phyloP scores from a whole-genome alignment of 2,113 vertebrate species.

The Danionella cerebrum region DNA sequence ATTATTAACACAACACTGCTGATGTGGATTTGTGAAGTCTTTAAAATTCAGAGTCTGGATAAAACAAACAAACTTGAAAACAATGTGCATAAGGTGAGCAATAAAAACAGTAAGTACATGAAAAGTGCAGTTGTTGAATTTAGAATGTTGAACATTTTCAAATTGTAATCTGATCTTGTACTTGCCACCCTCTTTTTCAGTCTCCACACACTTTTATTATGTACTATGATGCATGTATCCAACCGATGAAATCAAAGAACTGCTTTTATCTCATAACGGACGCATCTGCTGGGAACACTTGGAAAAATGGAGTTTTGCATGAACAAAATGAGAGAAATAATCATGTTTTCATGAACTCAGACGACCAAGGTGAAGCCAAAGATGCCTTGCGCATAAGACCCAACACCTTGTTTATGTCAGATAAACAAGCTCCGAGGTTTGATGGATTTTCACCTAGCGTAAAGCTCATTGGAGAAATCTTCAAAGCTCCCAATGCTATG shows the following conservation, averaged over 20 bases:
- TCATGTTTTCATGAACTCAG: constrained; percentile 17
- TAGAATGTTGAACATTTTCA: no score
- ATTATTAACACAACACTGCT: not conserved
- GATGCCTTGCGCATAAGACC: constrained; percentile 51
- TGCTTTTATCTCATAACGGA: constrained; percentile 54
- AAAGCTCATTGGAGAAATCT: constrained; percentile 47
- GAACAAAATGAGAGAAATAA: constrained; percentile 24
- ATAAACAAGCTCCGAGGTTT: no score
- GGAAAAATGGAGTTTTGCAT: constrained; percentile 45
- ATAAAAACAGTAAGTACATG: no score
- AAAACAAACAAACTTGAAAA: not conserved
- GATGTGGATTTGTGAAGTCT: not conserved
- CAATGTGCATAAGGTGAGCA: constrained; percentile 16
- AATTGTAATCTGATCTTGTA: no score
- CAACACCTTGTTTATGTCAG: constrained; percentile 50
- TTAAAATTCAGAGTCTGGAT: not conserved
- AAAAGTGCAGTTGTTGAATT: no score
- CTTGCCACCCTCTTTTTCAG: no score
- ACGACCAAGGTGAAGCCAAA: constrained; percentile 42
- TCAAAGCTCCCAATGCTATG: constrained; percentile 30
- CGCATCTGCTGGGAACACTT: constrained; percentile 51
- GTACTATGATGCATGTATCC: constrained; percentile 46
- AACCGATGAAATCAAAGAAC: constrained; percentile 55
- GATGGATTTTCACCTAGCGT: constrained; percentile 39
- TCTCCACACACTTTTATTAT: constrained; percentile 54